Conservation (phyloP, 2,888 invertebrate genomes). For the Rosalia funebris region DNA sequence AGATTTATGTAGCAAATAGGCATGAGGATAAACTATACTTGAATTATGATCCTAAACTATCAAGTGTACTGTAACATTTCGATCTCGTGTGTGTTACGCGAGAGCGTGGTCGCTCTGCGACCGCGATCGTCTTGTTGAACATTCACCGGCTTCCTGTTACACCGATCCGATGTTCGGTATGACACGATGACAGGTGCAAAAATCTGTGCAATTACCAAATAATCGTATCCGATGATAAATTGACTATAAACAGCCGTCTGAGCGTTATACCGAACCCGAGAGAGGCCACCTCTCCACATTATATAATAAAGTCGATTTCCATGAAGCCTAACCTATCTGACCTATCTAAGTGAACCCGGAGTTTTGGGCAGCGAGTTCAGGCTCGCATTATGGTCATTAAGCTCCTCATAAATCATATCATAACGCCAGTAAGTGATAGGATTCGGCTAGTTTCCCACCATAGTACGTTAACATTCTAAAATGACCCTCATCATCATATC, state of each 20-base stretch:
- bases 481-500: conserved; percentile 33
- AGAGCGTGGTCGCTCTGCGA: too few relatives aligned
- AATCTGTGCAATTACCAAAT: conserved; percentile 29
- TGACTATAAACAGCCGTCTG: conserved; percentile 27
- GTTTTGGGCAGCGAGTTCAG: conserved; percentile 46
- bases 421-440: conserved; percentile 48
- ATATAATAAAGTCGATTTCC: conserved; percentile 43
- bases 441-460: conserved; percentile 39
- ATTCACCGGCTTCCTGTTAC: too few relatives aligned
- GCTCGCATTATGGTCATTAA: conserved; percentile 50
- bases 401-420: conserved; percentile 50
- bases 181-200: too few relatives aligned
- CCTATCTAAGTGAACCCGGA: conserved; percentile 47
- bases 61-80: too few relatives aligned
- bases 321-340: conserved; percentile 45
- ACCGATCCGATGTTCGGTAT: too few relatives aligned
- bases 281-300: conserved; percentile 38
- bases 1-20: too few relatives aligned
- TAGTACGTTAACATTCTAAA: conserved; percentile 31
- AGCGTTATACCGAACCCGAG: conserved; percentile 27
- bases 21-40: too few relatives aligned
- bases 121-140: too few relatives aligned
- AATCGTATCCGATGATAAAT: conserved; percentile 32
- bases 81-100: too few relatives aligned
- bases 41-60: too few relatives aligned